Evolutionary conservation across 2,797 vertebrate species (phyloP).

Genomic region (Artibeus lituratus): DNA sequence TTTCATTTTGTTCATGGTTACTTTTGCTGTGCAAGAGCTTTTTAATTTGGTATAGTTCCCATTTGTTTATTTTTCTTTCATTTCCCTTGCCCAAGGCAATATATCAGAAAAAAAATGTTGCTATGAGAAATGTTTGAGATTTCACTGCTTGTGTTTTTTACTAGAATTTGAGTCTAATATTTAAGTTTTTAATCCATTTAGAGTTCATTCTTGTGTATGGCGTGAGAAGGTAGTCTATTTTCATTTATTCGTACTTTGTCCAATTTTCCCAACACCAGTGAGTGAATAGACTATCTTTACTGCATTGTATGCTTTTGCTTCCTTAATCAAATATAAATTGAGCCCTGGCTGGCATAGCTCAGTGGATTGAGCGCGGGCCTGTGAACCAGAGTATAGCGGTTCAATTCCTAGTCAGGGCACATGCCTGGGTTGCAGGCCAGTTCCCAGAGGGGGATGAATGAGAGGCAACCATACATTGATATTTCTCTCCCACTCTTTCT

Average conservation of each 20-base stretch:
- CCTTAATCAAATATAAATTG: background rate
- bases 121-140: background rate
- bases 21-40: background rate
- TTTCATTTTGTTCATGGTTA: background rate
- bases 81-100: background rate
- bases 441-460: no score
- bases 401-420: no score
- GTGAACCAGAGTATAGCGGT: no score
- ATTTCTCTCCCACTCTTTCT: no score
- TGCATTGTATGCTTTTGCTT: background rate
- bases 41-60: background rate
- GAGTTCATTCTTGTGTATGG: background rate
- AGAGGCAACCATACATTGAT: no score
- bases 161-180: background rate
- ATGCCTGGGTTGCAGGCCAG: no score
- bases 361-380: no score
- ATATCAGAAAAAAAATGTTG: background rate
- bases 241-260: background rate
- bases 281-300: background rate
- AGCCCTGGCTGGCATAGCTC: no score
- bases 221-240: background rate
- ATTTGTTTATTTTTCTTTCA: background rate
- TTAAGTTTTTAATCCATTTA: background rate
- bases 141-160: background rate
- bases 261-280: background rate